These are phyloP conservation scores for Sitophilus oryzae DNA, from an alignment of 1,140 invertebrate species.

Conservation along the genomic window DNA sequence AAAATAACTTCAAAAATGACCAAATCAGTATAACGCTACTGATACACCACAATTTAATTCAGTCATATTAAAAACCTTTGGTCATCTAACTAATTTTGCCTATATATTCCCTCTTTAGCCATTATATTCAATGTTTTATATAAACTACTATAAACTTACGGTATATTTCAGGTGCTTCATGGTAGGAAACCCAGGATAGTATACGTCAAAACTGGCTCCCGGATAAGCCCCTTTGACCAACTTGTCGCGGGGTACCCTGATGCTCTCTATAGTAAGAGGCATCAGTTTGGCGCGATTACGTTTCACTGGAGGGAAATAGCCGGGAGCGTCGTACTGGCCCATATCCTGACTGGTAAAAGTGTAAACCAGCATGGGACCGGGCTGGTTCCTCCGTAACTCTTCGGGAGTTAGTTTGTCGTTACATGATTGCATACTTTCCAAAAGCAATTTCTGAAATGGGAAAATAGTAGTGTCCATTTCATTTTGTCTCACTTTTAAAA, in stretches of 20 bases:
- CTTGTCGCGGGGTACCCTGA: conserved; percentile 53
- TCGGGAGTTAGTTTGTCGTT: conserved; percentile 61
- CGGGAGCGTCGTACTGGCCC: conserved; percentile 53
- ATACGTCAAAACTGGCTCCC: conserved; percentile 61
- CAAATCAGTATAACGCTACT: neutral
- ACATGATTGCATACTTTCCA: conserved; percentile 71
- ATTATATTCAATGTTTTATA: too few species aligned
- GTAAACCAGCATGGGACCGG: conserved; percentile 82
- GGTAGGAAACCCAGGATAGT: conserved; percentile 87
- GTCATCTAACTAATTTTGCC: too few species aligned
- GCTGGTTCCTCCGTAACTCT: conserved; percentile 71
- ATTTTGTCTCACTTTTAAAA: too few species aligned
- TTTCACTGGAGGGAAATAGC: conserved; percentile 60
- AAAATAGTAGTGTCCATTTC: neutral
- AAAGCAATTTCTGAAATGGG: conserved; percentile 53
- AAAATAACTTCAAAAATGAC: too few species aligned
- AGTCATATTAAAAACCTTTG: too few species aligned
- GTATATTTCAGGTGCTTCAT: conserved; percentile 75
- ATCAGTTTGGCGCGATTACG: conserved; percentile 54
- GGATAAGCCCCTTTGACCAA: conserved; percentile 70
- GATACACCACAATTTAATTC: neutral
- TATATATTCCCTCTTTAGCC: too few species aligned
- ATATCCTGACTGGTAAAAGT: conserved; percentile 56
- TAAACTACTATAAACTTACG: too few species aligned
- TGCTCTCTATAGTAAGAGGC: conserved; percentile 52